A percentile compares a stretch with the other conserved stretches of the same genome.
Conservation (phyloP, 2,888 invertebrate genomes). For the Mythimna impura region DNA sequence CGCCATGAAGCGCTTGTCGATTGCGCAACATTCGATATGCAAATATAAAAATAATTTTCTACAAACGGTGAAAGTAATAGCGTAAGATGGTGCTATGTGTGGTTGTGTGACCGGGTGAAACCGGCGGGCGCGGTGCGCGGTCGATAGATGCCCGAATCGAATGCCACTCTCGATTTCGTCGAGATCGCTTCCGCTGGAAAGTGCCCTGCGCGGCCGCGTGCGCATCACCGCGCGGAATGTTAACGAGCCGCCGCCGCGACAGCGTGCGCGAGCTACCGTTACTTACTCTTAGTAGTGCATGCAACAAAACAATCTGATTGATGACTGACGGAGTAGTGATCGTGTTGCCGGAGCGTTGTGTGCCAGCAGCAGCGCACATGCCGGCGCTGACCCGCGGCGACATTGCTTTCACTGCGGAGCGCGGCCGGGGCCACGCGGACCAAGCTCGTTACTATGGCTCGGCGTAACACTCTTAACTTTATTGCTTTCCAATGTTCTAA, state of each 20-base stretch:
- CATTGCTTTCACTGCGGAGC: constrained; percentile 50
- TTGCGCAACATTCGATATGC: constrained; percentile 74
- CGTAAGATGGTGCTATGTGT: constrained; percentile 47
- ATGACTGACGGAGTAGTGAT: neutral
- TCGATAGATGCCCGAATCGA: constrained; percentile 64
- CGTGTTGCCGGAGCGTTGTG: neutral
- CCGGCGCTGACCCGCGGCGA: constrained; percentile 49
- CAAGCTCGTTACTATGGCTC: constrained; percentile 33
- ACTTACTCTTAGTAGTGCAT: neutral
- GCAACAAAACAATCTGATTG: neutral
- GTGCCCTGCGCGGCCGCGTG: constrained; percentile 56
- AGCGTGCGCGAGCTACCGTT: neutral
- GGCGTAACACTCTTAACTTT: constrained; percentile 54
- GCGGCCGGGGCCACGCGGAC: constrained; percentile 39
- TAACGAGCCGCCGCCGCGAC: constrained; percentile 48
- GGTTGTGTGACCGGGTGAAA: constrained; percentile 46
- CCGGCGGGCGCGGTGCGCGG: constrained; percentile 59
- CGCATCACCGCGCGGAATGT: constrained; percentile 62
- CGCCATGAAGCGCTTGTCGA: constrained; percentile 27
- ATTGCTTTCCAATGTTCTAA: constrained; percentile 59
- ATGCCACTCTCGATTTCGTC: constrained; percentile 82
- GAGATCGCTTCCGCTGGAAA: constrained; percentile 63
- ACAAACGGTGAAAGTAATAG: constrained; percentile 79
- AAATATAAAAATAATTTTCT: constrained; percentile 73
- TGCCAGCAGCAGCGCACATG: constrained; percentile 1